phyloP scores from a whole-genome alignment of 2,797 vertebrate genomes.

The Sphenopsis melanotis region DNA sequence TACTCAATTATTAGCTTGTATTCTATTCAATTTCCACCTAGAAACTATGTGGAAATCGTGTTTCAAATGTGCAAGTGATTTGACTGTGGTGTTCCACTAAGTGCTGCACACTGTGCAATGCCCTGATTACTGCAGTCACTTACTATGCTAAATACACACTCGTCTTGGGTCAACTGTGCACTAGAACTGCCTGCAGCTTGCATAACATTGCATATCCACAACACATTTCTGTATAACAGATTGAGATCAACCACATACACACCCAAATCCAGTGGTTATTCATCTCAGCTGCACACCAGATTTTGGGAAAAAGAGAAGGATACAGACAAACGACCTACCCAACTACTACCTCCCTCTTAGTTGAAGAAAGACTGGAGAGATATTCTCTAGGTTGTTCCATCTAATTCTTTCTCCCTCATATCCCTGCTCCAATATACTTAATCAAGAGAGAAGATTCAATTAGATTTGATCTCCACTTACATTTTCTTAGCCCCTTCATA shows the following conservation, averaged over 20 bases:
- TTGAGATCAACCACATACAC: background rate
- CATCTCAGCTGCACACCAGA: background rate
- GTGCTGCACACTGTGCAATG: background rate
- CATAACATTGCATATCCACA: background rate
- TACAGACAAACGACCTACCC: background rate
- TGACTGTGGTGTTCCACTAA: background rate
- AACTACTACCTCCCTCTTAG: no score
- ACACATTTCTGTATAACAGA: background rate
- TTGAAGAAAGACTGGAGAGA: background rate
- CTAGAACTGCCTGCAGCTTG: background rate
- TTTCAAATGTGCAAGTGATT: background rate
- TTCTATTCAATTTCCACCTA: background rate
- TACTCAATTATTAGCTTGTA: background rate
- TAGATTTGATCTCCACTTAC: background rate
- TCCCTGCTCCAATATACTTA: background rate
- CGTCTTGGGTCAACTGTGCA: background rate
- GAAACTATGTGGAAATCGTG: background rate
- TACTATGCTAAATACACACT: background rate
- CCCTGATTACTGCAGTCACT: background rate
- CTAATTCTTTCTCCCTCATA: background rate
- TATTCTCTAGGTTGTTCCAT: background rate
- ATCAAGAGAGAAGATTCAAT: background rate
- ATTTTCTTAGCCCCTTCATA: background rate
- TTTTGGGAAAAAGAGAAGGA: background rate
- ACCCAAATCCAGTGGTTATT: background rate